phyloP scores from a whole-genome alignment of 2,797 vertebrate genomes.

The Rousettus madagascariensis region DNA sequence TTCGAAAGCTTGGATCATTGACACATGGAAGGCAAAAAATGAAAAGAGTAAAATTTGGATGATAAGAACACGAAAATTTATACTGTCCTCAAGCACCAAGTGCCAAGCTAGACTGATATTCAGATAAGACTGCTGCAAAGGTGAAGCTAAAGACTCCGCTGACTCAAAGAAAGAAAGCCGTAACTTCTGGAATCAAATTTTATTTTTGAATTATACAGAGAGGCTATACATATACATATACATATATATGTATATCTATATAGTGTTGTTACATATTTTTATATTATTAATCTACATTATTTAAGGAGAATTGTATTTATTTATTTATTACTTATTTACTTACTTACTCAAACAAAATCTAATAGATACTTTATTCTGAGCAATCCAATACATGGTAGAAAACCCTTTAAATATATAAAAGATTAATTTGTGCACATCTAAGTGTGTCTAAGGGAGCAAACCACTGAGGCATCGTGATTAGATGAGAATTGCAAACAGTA shows the following conservation, averaged over 20 bases:
- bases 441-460: slow-evolving; percentile 75
- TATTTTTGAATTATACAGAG: slow-evolving; percentile 81
- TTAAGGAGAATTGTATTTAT: slow-evolving; percentile 58
- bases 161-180: slow-evolving; percentile 34
- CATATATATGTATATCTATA: background rate
- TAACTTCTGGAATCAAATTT: slow-evolving; percentile 67
- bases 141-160: background rate
- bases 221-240: slow-evolving; percentile 61
- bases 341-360: slow-evolving; percentile 74
- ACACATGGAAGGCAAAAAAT: background rate
- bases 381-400: slow-evolving; percentile 80
- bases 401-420: slow-evolving; percentile 83
- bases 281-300: slow-evolving; percentile 79
- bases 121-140: background rate
- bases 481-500: slow-evolving; percentile 49
- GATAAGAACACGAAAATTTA: background rate
- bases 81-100: background rate
- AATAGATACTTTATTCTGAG: slow-evolving; percentile 77
- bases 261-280: slow-evolving; percentile 75
- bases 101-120: background rate
- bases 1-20: background rate
- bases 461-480: slow-evolving; percentile 69
- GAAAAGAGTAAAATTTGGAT: background rate
- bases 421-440: slow-evolving; percentile 80
- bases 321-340: background rate